Conservation (phyloP, 2,113 vertebrate genomes). For the Athene cunicularia region DNA sequence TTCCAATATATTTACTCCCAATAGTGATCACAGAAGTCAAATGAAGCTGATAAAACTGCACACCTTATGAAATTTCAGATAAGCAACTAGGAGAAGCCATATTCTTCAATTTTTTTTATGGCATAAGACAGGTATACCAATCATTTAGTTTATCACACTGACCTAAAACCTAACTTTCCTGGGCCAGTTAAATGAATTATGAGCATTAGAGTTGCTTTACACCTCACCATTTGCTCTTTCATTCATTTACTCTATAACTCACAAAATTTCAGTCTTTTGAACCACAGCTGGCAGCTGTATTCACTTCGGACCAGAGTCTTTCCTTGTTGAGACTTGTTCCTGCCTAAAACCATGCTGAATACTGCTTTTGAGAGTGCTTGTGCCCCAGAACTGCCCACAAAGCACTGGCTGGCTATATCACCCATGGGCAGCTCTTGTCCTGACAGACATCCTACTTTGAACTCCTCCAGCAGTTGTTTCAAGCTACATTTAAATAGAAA, state of each 20-base stretch:
- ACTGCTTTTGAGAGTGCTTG: background rate
- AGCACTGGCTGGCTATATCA: background rate
- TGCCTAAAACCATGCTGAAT: background rate
- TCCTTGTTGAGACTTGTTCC: background rate
- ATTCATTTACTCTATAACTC: background rate
- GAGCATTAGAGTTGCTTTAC: background rate
- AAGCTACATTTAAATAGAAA: background rate
- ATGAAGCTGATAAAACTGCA: background rate
- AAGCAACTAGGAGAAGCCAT: background rate
- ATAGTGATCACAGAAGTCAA: background rate
- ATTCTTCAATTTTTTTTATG: background rate
- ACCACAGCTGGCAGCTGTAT: background rate
- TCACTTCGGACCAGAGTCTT: background rate
- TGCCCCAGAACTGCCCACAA: background rate
- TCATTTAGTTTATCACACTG: background rate
- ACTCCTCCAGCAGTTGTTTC: background rate
- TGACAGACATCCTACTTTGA: background rate
- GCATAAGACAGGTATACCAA: background rate
- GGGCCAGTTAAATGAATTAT: background rate
- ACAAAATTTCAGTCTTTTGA: background rate
- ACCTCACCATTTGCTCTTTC: background rate
- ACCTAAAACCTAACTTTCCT: background rate
- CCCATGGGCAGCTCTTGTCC: background rate
- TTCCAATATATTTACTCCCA: background rate
- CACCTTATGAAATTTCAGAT: background rate